phyloP scores from a whole-genome alignment of 2,113 vertebrate genomes.

The Peromyscus maniculatus region DNA sequence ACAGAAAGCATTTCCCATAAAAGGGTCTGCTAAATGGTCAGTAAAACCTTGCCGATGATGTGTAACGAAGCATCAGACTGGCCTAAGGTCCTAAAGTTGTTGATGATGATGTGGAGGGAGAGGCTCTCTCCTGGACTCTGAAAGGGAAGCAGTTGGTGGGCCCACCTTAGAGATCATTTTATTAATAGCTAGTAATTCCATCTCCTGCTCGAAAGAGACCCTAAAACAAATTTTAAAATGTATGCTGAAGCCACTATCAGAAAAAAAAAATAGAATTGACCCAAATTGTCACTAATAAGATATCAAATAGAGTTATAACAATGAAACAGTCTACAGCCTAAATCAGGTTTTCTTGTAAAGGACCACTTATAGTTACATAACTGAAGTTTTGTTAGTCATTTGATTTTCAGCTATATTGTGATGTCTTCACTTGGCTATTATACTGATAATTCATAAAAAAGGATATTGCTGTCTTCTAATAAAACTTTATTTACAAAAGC shows the following conservation, averaged over 20 bases:
- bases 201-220: not conserved
- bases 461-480: not conserved
- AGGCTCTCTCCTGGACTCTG: not conserved
- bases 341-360: not conserved
- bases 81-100: not conserved
- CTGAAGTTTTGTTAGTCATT: not conserved
- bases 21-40: not conserved
- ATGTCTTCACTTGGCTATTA: not conserved
- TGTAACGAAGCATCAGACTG: not conserved
- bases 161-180: not conserved
- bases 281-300: not conserved
- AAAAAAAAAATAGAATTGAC: not conserved
- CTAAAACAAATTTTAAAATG: not conserved
- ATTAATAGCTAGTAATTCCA: not conserved
- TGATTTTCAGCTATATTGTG: not conserved
- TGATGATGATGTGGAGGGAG: not conserved
- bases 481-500: constrained; percentile 26
- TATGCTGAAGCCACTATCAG: not conserved
- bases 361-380: not conserved
- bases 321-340: not conserved
- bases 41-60: not conserved
- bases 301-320: not conserved
- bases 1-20: not conserved
- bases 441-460: not conserved
- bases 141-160: not conserved